A percentile compares a stretch with the other conserved stretches of the same genome.
These are phyloP conservation scores for Melanotaenia pygmaea DNA, from an alignment of 2,797 vertebrate genomes.

Conservation along the genomic window DNA sequence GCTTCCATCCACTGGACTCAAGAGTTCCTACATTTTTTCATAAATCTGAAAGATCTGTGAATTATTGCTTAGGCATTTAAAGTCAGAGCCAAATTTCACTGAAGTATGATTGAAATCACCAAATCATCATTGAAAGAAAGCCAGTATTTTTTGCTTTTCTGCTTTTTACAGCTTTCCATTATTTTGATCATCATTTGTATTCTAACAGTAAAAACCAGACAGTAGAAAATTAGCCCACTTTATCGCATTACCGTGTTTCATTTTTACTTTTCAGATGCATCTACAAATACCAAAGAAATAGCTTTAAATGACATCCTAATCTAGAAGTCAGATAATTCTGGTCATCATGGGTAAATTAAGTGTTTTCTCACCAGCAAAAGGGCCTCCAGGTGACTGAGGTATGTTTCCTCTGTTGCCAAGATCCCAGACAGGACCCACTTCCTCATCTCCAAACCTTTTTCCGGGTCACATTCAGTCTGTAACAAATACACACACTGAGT, in stretches of 20 bases:
- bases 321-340: too few species aligned
- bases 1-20: neutral
- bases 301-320: neutral
- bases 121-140: neutral
- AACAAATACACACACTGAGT: constrained; percentile 43
- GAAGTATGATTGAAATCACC: neutral
- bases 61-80: neutral
- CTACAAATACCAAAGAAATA: neutral
- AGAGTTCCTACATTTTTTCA: neutral
- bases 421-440: constrained; percentile 98
- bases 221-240: neutral
- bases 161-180: neutral
- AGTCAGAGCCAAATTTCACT: neutral
- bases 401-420: constrained; percentile 94
- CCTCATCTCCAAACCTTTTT: constrained; percentile 98
- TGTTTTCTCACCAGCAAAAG: constrained; percentile 90
- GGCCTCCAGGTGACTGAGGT: constrained; percentile 96
- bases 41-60: neutral
- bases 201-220: neutral
- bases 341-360: neutral
- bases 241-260: neutral
- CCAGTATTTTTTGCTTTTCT: neutral
- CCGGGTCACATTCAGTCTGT: constrained; percentile 93
- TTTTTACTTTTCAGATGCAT: neutral
- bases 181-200: neutral